Evolutionary conservation across 2,113 vertebrate genomes (phyloP).

Genomic region (Catagonus wagneri): DNA sequence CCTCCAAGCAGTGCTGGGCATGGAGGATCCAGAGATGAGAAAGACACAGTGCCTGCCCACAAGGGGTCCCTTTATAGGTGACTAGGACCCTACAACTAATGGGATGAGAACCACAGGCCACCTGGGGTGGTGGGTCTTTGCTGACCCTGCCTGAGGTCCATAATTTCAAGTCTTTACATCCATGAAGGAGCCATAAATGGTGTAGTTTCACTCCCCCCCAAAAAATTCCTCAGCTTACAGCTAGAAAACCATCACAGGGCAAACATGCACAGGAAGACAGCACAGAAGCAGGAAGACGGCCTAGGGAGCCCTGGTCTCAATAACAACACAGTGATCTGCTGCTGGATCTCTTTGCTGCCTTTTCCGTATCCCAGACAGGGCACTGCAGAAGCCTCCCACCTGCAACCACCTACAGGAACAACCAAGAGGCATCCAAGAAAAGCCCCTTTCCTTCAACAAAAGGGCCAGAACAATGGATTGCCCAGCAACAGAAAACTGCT

Average conservation of each 20-base stretch:
- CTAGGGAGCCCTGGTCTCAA: fast-evolving
- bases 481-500: background rate
- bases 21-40: background rate
- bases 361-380: background rate
- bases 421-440: background rate
- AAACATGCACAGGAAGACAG: background rate
- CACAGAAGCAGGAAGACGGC: no score
- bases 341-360: background rate
- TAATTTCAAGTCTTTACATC: background rate
- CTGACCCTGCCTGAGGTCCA: no score
- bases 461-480: background rate
- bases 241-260: background rate
- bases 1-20: background rate
- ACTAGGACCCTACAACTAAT: fast-evolving
- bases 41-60: background rate
- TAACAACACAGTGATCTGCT: background rate
- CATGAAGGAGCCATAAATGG: background rate
- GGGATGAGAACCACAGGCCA: no score
- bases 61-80: background rate
- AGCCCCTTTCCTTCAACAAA: background rate
- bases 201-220: background rate
- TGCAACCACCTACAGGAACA: background rate
- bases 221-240: background rate
- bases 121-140: no score
- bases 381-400: background rate